Evolutionary conservation across 2,888 invertebrate species (phyloP).

Genomic region (Brachypalpus laphriformis): DNA sequence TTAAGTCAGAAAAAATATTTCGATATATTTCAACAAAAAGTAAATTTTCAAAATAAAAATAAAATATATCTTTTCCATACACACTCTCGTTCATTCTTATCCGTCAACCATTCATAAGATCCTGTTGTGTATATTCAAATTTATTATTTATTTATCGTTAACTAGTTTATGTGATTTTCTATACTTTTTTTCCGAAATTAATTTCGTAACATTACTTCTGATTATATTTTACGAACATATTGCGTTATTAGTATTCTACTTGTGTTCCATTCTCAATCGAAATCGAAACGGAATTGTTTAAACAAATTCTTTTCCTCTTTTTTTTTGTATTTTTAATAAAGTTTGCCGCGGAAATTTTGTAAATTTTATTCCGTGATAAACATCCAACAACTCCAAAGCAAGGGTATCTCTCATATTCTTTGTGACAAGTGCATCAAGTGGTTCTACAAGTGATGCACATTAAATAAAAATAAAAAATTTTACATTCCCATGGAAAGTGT

Average conservation of each 20-base stretch:
- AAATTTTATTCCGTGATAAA: slow-evolving; percentile 22
- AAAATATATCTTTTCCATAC: slow-evolving; percentile 65
- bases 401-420: slow-evolving; percentile 35
- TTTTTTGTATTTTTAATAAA: no score
- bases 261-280: not conserved
- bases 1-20: slow-evolving; percentile 82
- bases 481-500: slow-evolving; percentile 55
- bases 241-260: not conserved
- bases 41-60: slow-evolving; percentile 75
- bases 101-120: slow-evolving; percentile 21
- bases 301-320: no score
- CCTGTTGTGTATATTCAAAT: not conserved
- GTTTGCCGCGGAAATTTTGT: slow-evolving; percentile 39
- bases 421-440: slow-evolving; percentile 76
- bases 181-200: not conserved
- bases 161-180: not conserved
- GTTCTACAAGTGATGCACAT: slow-evolving; percentile 74
- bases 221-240: slow-evolving; percentile 22
- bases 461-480: slow-evolving; percentile 6
- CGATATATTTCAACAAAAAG: slow-evolving; percentile 78
- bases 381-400: slow-evolving; percentile 11
- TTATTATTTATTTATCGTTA: not conserved
- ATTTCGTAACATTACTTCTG: not conserved
- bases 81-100: slow-evolving; percentile 12
- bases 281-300: slow-evolving; percentile 5